Evolutionary conservation across 2,888 invertebrate genomes (phyloP).

Genomic region (Diarsia brunnea): DNA sequence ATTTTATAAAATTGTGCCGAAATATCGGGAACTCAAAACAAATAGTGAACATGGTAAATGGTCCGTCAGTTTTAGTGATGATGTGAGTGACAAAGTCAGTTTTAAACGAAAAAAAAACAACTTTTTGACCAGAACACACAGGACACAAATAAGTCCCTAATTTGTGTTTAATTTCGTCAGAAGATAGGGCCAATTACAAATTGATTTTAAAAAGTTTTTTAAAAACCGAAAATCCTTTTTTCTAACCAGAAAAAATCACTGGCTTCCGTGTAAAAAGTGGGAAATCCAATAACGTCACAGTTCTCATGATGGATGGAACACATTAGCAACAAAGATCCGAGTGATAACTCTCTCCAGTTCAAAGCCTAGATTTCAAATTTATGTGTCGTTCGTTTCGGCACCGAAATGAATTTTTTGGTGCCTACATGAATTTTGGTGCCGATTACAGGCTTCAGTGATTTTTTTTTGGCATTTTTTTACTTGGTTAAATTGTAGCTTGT

Average conservation of each 20-base stretch:
- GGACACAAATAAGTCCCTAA: background rate
- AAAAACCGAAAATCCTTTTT: background rate
- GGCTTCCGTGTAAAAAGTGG: conserved; percentile 69
- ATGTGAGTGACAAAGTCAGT: too few relatives aligned
- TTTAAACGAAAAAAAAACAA: too few relatives aligned
- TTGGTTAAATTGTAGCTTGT: background rate
- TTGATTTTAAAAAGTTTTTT: background rate
- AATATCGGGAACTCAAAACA: background rate
- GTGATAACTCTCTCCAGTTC: conserved; percentile 68
- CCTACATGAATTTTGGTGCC: conserved; percentile 20
- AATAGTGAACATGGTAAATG: too few relatives aligned
- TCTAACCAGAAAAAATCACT: conserved; percentile 22
- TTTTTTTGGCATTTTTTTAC: background rate
- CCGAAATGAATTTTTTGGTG: conserved; percentile 40
- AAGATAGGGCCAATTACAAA: background rate
- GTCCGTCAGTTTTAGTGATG: too few relatives aligned
- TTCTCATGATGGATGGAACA: conserved; percentile 81
- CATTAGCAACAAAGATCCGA: conserved; percentile 79
- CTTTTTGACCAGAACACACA: too few relatives aligned
- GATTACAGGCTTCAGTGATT: background rate
- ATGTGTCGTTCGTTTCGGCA: conserved; percentile 45
- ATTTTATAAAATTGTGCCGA: too few relatives aligned
- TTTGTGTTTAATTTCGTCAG: background rate
- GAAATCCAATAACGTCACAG: conserved; percentile 81
- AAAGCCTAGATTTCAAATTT: conserved; percentile 67